These are phyloP conservation scores for Macrocentrus cingulum DNA, from an alignment of 1,140 invertebrate genomes.

Conservation along the genomic window DNA sequence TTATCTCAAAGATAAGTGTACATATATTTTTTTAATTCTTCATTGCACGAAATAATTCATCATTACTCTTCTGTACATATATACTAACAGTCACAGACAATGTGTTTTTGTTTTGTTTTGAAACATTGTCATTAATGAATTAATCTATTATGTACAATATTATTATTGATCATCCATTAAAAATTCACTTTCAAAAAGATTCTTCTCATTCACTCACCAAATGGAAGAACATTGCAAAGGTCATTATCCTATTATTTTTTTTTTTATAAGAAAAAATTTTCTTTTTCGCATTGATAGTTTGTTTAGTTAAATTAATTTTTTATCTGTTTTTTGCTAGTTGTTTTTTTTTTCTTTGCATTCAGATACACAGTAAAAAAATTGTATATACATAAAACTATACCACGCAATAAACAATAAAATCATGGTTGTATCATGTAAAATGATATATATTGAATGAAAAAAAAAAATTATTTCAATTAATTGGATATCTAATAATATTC, in stretches of 20 bases:
- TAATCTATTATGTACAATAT: constrained; percentile 15
- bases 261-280: neutral
- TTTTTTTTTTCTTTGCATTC: too few relatives aligned
- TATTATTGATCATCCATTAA: neutral
- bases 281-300: neutral
- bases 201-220: constrained; percentile 23
- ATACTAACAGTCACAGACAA: constrained; percentile 3
- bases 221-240: constrained; percentile 31
- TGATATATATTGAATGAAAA: too few relatives aligned
- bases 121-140: neutral
- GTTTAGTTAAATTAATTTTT: too few relatives aligned
- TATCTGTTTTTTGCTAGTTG: neutral
- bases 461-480: too few relatives aligned
- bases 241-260: constrained; percentile 9
- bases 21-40: too few relatives aligned
- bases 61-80: neutral
- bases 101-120: too few relatives aligned
- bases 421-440: too few relatives aligned
- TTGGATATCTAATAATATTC: too few relatives aligned
- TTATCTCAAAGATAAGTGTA: too few relatives aligned
- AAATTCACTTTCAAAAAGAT: constrained; percentile 27
- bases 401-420: too few relatives aligned
- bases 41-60: constrained; percentile 19
- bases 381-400: too few relatives aligned
- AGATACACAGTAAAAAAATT: too few relatives aligned